A percentile compares a stretch with the other conserved stretches of the same genome.
These are phyloP conservation scores for Merops nubicus DNA, from an alignment of 2,113 vertebrate species.

Conservation along the genomic window DNA sequence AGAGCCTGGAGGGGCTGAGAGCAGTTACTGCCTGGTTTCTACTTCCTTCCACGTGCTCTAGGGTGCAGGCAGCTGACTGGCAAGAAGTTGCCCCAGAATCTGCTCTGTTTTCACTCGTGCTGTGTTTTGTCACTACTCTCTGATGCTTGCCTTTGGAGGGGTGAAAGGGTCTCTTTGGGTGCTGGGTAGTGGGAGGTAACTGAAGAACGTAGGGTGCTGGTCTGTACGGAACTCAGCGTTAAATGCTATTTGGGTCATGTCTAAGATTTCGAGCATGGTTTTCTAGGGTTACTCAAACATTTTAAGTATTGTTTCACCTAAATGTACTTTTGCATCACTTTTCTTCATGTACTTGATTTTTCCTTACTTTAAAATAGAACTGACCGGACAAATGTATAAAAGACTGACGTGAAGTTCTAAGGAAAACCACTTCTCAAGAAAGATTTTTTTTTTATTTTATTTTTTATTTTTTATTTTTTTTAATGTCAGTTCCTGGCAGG, in stretches of 20 bases:
- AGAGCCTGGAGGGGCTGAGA: not conserved
- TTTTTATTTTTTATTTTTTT: no score
- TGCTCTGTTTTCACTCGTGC: not conserved
- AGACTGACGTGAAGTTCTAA: not conserved
- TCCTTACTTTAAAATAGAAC: not conserved
- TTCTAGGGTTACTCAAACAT: not conserved
- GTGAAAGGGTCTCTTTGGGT: not conserved
- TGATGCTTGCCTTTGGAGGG: fast-evolving
- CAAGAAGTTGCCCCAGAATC: not conserved
- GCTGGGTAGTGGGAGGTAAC: not conserved
- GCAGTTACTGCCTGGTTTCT: not conserved
- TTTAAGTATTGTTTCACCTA: not conserved
- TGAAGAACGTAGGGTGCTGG: not conserved
- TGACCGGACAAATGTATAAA: not conserved
- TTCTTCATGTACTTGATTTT: not conserved
- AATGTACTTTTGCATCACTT: not conserved
- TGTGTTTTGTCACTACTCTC: not conserved
- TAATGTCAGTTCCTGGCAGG: not conserved
- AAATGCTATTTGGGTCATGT: not conserved
- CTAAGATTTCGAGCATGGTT: not conserved
- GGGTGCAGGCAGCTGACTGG: not conserved
- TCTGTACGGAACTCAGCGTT: not conserved
- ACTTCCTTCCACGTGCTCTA: not conserved
- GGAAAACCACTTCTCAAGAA: not conserved
- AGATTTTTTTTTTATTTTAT: no score